Conservation (phyloP, 2,113 vertebrate genomes). For the Nothocercus nigrocapillus region DNA sequence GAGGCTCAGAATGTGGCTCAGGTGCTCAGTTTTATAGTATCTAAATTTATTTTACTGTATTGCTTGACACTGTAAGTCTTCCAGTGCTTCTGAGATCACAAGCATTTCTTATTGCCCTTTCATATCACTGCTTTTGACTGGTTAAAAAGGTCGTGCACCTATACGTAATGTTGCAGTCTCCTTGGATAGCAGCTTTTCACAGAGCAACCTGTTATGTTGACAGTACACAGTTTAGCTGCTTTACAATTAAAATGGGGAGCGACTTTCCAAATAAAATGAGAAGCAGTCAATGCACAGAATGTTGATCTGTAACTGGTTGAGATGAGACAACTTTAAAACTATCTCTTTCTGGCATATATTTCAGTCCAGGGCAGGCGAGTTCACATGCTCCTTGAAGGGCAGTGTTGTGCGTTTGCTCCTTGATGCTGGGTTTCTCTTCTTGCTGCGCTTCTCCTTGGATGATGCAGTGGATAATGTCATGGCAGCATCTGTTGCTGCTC, state of each 20-base stretch:
- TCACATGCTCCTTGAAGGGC: constrained; percentile 80
- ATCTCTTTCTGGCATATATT: background rate
- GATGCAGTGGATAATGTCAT: constrained; percentile 89
- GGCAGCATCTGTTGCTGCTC: constrained; percentile 83
- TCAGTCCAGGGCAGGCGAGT: constrained; percentile 87
- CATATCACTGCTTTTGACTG: background rate
- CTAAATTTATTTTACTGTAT: background rate
- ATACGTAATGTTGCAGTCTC: background rate
- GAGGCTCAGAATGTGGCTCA: background rate
- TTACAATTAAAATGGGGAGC: background rate
- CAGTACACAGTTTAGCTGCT: background rate
- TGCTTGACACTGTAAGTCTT: background rate
- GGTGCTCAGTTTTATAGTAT: background rate
- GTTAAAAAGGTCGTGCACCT: background rate
- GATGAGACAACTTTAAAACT: background rate
- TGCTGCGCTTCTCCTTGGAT: constrained; percentile 93
- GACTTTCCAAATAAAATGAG: background rate
- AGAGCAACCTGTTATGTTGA: background rate
- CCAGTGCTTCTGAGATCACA: too few species aligned
- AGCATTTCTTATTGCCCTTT: background rate
- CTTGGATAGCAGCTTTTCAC: background rate
- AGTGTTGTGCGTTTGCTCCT: constrained; percentile 85
- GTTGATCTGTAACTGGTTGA: background rate
- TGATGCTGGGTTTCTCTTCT: constrained; percentile 94
- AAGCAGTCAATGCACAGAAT: background rate